Conservation (phyloP, 2,113 vertebrate genomes). For the Eupsittula cactorum region DNA sequence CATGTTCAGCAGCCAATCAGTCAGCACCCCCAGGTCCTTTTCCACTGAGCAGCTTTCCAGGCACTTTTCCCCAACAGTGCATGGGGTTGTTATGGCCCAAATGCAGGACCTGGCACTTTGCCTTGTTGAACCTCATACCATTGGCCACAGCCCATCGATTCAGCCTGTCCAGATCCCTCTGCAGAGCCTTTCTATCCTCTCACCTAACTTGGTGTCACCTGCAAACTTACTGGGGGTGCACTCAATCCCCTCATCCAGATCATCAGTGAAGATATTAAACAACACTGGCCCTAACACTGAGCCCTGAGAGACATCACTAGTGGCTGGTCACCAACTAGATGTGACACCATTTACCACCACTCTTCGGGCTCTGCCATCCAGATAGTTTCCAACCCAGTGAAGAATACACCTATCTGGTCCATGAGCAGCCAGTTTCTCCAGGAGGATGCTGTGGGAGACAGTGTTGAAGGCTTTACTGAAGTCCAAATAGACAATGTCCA, state of each 20-base stretch:
- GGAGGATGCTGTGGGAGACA: neutral
- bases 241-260: neutral
- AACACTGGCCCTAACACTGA: neutral
- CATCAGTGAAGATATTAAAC: neutral
- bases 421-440: neutral
- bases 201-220: neutral
- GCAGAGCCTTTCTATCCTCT: neutral
- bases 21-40: neutral
- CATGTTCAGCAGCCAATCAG: neutral
- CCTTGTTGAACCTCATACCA: neutral
- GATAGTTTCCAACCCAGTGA: neutral
- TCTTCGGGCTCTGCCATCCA: neutral
- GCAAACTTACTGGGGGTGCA: neutral
- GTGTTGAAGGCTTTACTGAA: neutral
- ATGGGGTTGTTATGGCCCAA: too few species aligned
- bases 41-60: too few species aligned
- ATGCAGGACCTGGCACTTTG: too few species aligned
- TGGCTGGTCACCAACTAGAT: neutral
- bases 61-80: too few species aligned
- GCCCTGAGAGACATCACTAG: neutral
- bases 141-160: neutral
- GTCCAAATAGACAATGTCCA: neutral
- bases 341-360: neutral
- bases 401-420: neutral
- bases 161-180: neutral